These are phyloP conservation scores for Rhineura floridana DNA, from an alignment of 2,113 vertebrate genomes.

Conservation along the genomic window DNA sequence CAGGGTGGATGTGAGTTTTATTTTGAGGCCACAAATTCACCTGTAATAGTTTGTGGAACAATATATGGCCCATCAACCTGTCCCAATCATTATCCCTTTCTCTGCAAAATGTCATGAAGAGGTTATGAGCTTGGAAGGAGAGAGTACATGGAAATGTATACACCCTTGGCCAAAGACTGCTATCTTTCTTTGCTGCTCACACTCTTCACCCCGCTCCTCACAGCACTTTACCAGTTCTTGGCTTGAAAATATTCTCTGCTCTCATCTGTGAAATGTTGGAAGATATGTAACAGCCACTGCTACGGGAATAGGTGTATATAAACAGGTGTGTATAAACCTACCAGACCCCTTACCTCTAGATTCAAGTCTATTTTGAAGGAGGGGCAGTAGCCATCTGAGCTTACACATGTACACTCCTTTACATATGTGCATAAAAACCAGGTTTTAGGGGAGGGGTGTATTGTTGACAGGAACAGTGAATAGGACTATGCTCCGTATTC, in stretches of 20 bases:
- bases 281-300: not conserved
- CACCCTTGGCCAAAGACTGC: not conserved
- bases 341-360: not conserved
- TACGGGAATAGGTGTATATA: not conserved
- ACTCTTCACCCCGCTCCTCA: not conserved
- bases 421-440: not conserved
- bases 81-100: not conserved
- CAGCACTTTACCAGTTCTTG: not conserved
- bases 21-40: not conserved
- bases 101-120: not conserved
- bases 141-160: not conserved
- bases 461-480: no score
- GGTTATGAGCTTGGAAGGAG: not conserved
- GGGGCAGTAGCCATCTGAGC: not conserved
- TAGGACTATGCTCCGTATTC: no score
- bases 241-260: no score
- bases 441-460: not conserved
- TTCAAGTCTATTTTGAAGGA: not conserved
- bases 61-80: not conserved
- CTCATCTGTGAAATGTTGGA: no score
- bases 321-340: no score
- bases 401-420: not conserved
- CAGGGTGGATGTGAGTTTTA: not conserved
- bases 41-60: not conserved
- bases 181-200: not conserved